phyloP scores from a whole-genome alignment of 2,888 invertebrate genomes.

The Hypomecis punctinalis region DNA sequence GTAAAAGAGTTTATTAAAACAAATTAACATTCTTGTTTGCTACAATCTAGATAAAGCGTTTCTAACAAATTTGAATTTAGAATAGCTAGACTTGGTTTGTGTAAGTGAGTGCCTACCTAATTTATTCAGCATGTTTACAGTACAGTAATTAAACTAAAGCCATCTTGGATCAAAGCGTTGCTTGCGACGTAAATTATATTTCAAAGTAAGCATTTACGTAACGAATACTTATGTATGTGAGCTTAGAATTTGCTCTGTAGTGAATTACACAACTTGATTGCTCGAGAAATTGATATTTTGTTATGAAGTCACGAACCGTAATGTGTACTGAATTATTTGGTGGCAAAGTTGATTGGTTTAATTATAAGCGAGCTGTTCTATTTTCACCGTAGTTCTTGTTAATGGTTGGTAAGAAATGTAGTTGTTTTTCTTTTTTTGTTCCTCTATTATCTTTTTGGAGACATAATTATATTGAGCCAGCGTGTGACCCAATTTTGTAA shows the following conservation, averaged over 20 bases:
- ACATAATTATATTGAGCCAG: too few species aligned
- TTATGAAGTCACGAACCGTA: not conserved
- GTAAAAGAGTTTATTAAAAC: too few species aligned
- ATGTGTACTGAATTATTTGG: not conserved
- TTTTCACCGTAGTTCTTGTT: not conserved
- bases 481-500: too few species aligned
- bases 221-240: slow-evolving; percentile 19
- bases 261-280: slow-evolving; percentile 29
- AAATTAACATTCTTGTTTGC: slow-evolving; percentile 1
- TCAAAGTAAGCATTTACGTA: slow-evolving; percentile 4
- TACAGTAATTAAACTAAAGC: slow-evolving; percentile 19
- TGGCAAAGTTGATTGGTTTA: not conserved
- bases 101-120: slow-evolving; percentile 1
- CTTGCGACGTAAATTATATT: slow-evolving; percentile 15
- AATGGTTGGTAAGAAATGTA: too few species aligned
- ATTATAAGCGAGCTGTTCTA: not conserved
- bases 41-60: not conserved
- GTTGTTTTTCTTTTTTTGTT: not conserved
- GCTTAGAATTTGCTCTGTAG: slow-evolving; percentile 15
- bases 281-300: slow-evolving; percentile 20
- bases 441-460: too few species aligned
- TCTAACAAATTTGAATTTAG: slow-evolving; percentile 12
- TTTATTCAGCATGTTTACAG: slow-evolving; percentile 14
- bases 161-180: slow-evolving; percentile 5
- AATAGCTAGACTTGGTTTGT: slow-evolving; percentile 3